Evolutionary conservation across 2,888 invertebrate genomes (phyloP), one percentile per base, ranked within the genome.

Genomic region (Melanchra persicariae): DNA sequence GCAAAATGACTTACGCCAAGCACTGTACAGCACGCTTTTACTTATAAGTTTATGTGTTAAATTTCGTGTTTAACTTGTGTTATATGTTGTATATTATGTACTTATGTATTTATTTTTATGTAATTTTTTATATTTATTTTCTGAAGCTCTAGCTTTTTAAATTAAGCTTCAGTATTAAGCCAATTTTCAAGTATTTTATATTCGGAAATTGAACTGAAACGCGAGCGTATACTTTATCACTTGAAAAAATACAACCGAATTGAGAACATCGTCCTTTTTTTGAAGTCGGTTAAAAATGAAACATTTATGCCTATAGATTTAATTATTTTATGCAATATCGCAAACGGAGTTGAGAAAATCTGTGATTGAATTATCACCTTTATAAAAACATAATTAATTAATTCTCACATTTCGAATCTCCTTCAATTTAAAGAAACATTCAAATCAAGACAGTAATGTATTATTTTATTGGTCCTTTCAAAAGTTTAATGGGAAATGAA

Each of bases 11-110:
- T 57, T 34, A 67, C 40, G 49, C 60, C 57, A 62, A 30, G 60
- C 71, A 76, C 70, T 88, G 85, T 90, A 87, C 60, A 85, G 87
- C 88, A 61, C 64, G 88, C 89, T 89, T 91, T 73, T 72, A 47
- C 12, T 0, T 57, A 19, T 59, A 49, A 54, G 47, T 52, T 30
- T 65, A n/a, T 63, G 26, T 60, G 9, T 49, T 57, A 45, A 70
- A 51, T 55, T 37, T 66, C 58, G 43, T 75, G 26, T 70, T 43
- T 58, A 58, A 65, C 22, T 40, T 15, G 49, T 17, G 60, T 47
- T 67, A 19, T 43, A 24, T 67, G n/a, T 64, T 64, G 19, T 79
- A 57, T 70, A 52, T 49, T 80, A 57, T 64, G 22, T 78, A 58
- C 34, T 7, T 34, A 34, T 34, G 7, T 34, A 34, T n/a, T n/a